Evolutionary conservation across 53 echinoderm and acorn worm genomes (phyloP).

Genomic region (Mesocentrotus franciscanus): DNA sequence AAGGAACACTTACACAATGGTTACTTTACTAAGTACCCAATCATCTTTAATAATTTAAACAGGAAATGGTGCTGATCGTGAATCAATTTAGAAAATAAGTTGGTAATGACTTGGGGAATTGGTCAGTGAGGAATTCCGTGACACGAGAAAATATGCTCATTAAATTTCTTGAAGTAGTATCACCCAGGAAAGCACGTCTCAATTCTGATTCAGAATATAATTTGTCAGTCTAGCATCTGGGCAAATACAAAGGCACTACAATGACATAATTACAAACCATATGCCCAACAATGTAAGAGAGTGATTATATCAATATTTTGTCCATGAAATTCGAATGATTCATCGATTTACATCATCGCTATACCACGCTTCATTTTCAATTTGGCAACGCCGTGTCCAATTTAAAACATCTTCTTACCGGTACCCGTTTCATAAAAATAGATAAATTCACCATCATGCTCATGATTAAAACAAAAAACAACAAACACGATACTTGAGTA

Average conservation of each 20-base stretch:
- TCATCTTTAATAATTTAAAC: background rate
- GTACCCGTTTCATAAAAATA: conserved; percentile 17
- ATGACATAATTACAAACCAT: background rate
- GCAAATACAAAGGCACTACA: background rate
- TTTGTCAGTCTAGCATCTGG: background rate
- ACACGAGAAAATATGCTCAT: background rate
- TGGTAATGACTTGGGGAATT: background rate
- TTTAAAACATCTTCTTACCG: background rate
- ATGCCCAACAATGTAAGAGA: background rate
- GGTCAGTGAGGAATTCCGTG: background rate
- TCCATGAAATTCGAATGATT: background rate
- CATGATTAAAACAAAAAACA: background rate
- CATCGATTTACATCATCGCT: background rate
- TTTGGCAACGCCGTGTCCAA: conserved; percentile 3
- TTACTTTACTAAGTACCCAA: background rate
- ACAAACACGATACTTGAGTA: background rate
- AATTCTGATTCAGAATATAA: background rate
- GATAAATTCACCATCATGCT: background rate
- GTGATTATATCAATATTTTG: background rate
- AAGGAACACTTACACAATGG: background rate
- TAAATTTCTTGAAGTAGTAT: conserved; percentile 3
- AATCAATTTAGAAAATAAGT: conserved; percentile 1
- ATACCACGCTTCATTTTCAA: background rate
- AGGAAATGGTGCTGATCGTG: background rate
- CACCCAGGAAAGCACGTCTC: background rate